Base-by-base conservation (phyloP, 2,113 vertebrate species). In the Myrmophylax atrothorax region DNA sequence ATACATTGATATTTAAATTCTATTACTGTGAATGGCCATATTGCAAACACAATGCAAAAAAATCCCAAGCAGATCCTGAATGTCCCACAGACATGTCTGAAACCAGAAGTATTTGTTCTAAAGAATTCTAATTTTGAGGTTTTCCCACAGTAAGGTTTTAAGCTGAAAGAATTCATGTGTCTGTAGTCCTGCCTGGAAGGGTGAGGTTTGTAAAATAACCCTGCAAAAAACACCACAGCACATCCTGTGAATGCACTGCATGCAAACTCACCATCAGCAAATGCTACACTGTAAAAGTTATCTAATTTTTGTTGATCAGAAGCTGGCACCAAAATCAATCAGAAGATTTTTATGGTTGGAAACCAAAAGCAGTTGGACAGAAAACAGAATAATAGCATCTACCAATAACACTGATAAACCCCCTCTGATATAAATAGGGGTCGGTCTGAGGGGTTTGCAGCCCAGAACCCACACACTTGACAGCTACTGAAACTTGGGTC, bases 311-410 rank as follows among this genome's bases (percentile, higher is more conserved):
- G 44, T 69, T 74, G 63, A 88, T 97, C 98, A 97, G 94, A 93
- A 98, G 97, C 88, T 98, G 97, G 98, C 96, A 97, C 93, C 92
- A 97, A 94, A 97, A 96, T 84, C 95, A 97, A 78, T 52, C 44
- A n/a, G 87, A 87, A 92, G 62, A 9, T 93, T 84, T 87, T 69
- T 42, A 56, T 8, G 18, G 29, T 9, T 73, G 62, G 40, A 83
- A 94, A 76, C 9, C 0, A 10, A 55, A 69, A 50, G 81, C 56
- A 53, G 37, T 7, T 58, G 49, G 10, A n/a, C 58, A 56, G 62
- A 69, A 84, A 78, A 81, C 9, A 35, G 37, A 63, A 79, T 26
- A 50, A 35, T 0, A 68, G 31, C 29, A 63, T 38, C 28, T 81
- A 58, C 66, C 55, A 67, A 9, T 15, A 66, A 40, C 1, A 3